These are phyloP conservation scores for Allolobophora icterica DNA, from an alignment of 2,888 invertebrate species.

Conservation along the genomic window DNA sequence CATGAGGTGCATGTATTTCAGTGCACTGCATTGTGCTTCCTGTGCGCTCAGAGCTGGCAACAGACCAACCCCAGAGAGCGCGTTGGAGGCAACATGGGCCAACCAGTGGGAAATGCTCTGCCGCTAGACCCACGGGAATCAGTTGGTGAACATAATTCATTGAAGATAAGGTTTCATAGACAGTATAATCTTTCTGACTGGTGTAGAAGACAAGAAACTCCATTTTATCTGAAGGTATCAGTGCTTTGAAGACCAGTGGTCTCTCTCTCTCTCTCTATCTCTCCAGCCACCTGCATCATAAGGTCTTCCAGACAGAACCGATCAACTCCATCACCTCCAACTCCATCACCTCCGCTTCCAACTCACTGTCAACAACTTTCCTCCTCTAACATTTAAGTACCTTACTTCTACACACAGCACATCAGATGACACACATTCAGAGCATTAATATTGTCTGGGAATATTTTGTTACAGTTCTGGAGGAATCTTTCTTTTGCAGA, in stretches of 20 bases:
- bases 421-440: too few relatives aligned
- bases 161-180: not conserved
- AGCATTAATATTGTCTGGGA: not conserved
- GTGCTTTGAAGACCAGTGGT: not conserved
- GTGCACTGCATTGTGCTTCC: not conserved
- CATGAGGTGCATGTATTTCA: not conserved
- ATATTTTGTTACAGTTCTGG: not conserved
- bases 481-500: not conserved
- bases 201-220: not conserved
- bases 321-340: not conserved
- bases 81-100: not conserved
- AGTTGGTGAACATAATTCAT: not conserved
- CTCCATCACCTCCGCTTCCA: not conserved
- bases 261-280: too few relatives aligned
- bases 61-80: not conserved
- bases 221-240: not conserved
- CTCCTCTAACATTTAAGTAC: not conserved
- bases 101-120: not conserved
- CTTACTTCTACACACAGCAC: not conserved
- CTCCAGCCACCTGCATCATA: not conserved
- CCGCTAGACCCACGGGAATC: not conserved
- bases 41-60: not conserved
- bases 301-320: not conserved
- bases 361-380: not conserved
- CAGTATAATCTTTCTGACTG: not conserved